Evolutionary conservation across 1,140 invertebrate species (phyloP), one percentile per base, ranked within the genome.

Genomic region (Zaprionus gabonicus): DNA sequence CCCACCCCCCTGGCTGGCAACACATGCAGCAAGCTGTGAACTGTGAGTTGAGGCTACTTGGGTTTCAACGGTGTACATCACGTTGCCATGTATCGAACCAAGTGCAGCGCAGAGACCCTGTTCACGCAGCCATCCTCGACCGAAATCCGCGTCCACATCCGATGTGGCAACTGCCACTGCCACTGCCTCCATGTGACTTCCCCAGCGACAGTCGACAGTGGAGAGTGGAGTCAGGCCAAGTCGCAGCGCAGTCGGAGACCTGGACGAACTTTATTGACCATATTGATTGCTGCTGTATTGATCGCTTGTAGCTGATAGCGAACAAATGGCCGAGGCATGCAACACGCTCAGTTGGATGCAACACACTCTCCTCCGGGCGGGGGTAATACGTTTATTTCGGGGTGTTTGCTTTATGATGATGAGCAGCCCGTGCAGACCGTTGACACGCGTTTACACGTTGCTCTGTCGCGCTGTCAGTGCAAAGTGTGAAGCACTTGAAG

Each of bases 241-340:
- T 15, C n/a, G 38, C 15, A 41, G n/a, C 41, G 6, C 46, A 51
- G 46, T 25, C 46, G 27, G 57, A 12, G 41, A 28, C 44, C 20
- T 12, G 59, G 36, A 76, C 73, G 79, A 90, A 90, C 85, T 90
- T 90, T 90, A 90, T 90, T 90, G 85, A 90, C 81, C 85, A 90
- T 90, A 90, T 90, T 90, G 85, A 90, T 87, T 87, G 84, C 84
- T 87, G 84, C 84, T 90, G 85, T 90, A 90, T 90, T 90, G 85
- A 90, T 90, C 76, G 81, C 85, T 90, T 90, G 79, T 90, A 59
- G 23, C 76, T 82, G 85, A 90, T 90, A 90, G 88, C 59, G 53
- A 71, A 62, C 68, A 66, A 76, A 75, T 78, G 80, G 75, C 44
- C 51, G 55, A 27, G 51, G 57, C 78, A 56, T 53, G 73, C 74